Evolutionary conservation across 1,140 invertebrate species (phyloP), one percentile per base, ranked within the genome.

Genomic region (Pygmarrhopalites habei): DNA sequence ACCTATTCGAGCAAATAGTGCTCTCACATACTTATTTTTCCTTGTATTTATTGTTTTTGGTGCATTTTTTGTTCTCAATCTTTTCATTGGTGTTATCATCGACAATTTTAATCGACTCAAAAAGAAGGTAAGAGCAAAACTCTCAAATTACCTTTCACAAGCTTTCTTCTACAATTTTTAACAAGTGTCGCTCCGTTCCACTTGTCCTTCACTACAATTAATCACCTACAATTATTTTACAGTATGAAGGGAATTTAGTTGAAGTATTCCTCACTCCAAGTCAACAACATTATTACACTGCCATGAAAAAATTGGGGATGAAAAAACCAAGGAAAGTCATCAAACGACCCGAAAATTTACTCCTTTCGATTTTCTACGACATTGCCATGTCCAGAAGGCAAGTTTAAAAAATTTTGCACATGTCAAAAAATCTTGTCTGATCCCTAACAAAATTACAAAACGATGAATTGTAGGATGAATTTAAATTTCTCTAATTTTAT

Each of bases 261-360:
- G n/a, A n/a, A n/a, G n/a, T n/a, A n/a, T n/a, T n/a, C n/a, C n/a
- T n/a, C n/a, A n/a, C n/a, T n/a, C n/a, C n/a, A n/a, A n/a, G n/a
- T n/a, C n/a, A n/a, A n/a, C n/a, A n/a, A n/a, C n/a, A n/a, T 81
- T 96, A 96, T 80, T 95, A 95, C 80, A 95, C 92, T 74, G 92
- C 92, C 65, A 92, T 96, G 88, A 95, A 95, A 79, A 95, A 95
- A 78, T 79, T 96, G 49, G 92, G 91, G 66, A 84, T 90, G 73
- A 95, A 95, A 79, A 95, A 95, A 79, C 92, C 93, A 58, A 90
- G 94, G 77, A 95, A 95, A 83, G 92, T 95, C 71, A 95, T 96
- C 77, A 92, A 91, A 78, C 82, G 92, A 76, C 93, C 93, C 69
- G 85, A 90, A 77, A 94, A 94, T 80, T 87, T 89, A 76, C 87